A percentile compares a stretch with the other conserved stretches of the same genome.
Conservation (phyloP, 2,797 vertebrate genomes). For the Bovichtus variegatus region DNA sequence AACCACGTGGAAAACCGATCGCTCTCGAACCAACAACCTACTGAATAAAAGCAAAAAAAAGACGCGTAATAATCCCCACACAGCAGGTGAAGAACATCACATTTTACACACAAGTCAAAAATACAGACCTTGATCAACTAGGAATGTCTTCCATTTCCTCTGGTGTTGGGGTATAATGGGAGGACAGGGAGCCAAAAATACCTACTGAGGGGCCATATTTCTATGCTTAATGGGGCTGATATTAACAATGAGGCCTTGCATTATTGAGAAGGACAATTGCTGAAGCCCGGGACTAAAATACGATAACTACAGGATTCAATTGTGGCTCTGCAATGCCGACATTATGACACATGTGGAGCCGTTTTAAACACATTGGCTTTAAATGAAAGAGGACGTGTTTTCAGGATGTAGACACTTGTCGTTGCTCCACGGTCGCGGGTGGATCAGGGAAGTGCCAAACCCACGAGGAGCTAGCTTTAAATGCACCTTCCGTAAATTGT, state of each 20-base stretch:
- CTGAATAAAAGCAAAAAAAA: slow-evolving; percentile 5
- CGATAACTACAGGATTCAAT: background rate
- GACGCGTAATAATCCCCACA: background rate
- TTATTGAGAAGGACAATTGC: slow-evolving; percentile 46
- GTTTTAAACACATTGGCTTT: background rate
- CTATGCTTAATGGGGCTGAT: slow-evolving; percentile 37
- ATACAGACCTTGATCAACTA: slow-evolving; percentile 14
- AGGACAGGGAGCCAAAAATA: slow-evolving; percentile 48
- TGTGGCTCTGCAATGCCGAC: background rate
- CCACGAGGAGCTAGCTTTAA: background rate
- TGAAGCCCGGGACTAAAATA: slow-evolving; percentile 8
- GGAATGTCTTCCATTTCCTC: background rate
- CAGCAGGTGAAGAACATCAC: background rate
- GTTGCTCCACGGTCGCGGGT: background rate
- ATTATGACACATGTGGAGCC: background rate
- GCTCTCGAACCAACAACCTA: slow-evolving; percentile 2
- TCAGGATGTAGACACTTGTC: background rate
- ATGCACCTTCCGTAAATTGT: slow-evolving; percentile 17
- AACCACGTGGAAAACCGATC: slow-evolving; percentile 49
- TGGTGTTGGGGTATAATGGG: background rate
- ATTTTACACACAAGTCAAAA: background rate
- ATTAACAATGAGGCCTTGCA: slow-evolving; percentile 47
- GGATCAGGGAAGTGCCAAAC: background rate
- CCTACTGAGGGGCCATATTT: slow-evolving; percentile 42
- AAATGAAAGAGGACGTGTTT: background rate